Conservation (phyloP, 2,888 invertebrate species). For the Pachliopta kotzebuea region DNA sequence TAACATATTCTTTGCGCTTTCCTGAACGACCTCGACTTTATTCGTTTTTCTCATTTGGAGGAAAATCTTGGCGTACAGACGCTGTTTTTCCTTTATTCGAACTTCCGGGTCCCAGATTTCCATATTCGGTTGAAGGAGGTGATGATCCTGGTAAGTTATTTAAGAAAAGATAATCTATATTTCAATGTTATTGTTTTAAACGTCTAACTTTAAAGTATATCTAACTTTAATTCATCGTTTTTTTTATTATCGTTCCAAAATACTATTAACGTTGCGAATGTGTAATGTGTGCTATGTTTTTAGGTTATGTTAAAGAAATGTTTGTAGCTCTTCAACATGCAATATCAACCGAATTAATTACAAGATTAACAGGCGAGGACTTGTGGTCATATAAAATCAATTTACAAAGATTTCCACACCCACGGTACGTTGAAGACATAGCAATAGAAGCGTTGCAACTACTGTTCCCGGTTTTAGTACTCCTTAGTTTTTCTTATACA, state of each 20-base stretch:
- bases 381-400: conserved; percentile 54
- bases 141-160: conserved; percentile 78
- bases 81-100: conserved; percentile 83
- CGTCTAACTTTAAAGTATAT: too few relatives aligned
- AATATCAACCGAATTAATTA: conserved; percentile 59
- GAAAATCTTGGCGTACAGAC: conserved; percentile 84
- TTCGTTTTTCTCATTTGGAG: conserved; percentile 49
- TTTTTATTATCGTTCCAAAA: too few relatives aligned
- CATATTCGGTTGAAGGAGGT: conserved; percentile 66
- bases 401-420: conserved; percentile 87
- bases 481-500: conserved; percentile 90
- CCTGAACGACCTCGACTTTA: conserved; percentile 81
- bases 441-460: conserved; percentile 83
- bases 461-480: conserved; percentile 87
- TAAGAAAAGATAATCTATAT: not conserved
- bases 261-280: too few relatives aligned
- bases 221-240: too few relatives aligned
- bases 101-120: conserved; percentile 84
- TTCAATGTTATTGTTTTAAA: too few relatives aligned
- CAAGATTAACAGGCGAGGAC: conserved; percentile 48
- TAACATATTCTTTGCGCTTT: conserved; percentile 81
- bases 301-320: conserved; percentile 69
- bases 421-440: conserved; percentile 83
- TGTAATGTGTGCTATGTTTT: conserved; percentile 11
- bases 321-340: conserved; percentile 64